A percentile compares a stretch with the other conserved stretches of the same genome.
Conservation (phyloP, 2,797 vertebrate genomes). For the Sebastes aleutianus region DNA sequence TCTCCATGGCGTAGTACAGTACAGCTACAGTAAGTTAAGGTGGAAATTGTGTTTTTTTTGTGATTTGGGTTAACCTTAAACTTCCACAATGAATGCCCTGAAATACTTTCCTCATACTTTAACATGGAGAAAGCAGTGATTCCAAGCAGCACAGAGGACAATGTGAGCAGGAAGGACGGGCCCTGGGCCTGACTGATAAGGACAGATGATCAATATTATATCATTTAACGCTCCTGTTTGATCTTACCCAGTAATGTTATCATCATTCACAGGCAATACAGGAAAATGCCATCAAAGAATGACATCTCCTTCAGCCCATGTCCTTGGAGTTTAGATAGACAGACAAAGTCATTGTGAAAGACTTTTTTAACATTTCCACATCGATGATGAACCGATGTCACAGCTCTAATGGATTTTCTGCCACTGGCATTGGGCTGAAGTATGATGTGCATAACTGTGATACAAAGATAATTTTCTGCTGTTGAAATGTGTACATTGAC, state of each 20-base stretch:
- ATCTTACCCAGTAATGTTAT: slow-evolving; percentile 59
- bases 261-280: slow-evolving; percentile 48
- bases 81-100: not conserved
- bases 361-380: slow-evolving; percentile 49
- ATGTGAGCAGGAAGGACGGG: slow-evolving; percentile 17
- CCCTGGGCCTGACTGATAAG: slow-evolving; percentile 69
- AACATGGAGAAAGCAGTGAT: slow-evolving; percentile 17
- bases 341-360: slow-evolving; percentile 59
- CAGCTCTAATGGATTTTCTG: slow-evolving; percentile 54
- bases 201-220: slow-evolving; percentile 71
- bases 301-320: slow-evolving; percentile 66
- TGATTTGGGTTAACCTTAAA: not conserved
- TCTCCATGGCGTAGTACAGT: not conserved
- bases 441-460: slow-evolving; percentile 20
- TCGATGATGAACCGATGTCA: slow-evolving; percentile 36
- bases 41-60: not conserved
- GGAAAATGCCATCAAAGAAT: slow-evolving; percentile 67
- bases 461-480: slow-evolving; percentile 23
- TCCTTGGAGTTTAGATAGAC: slow-evolving; percentile 53
- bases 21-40: not conserved
- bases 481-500: slow-evolving; percentile 5
- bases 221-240: slow-evolving; percentile 54
- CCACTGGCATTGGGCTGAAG: slow-evolving; percentile 19
- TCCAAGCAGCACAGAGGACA: slow-evolving; percentile 22
- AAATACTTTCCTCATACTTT: slow-evolving; percentile 10